Evolutionary conservation across 2,888 invertebrate genomes (phyloP).

Genomic region (Julus scanicus): DNA sequence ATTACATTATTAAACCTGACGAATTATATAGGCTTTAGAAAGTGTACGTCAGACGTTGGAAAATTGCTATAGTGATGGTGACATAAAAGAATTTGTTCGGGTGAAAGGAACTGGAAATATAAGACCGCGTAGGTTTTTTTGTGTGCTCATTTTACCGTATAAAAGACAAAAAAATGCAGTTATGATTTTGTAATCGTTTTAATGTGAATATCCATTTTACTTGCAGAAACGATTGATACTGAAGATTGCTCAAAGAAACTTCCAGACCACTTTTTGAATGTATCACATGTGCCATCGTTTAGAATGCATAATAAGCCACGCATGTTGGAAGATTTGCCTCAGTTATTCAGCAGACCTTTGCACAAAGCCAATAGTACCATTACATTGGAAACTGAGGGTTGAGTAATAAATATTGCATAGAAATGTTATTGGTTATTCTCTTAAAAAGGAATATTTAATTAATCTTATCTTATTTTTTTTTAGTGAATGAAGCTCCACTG

Average conservation of each 20-base stretch:
- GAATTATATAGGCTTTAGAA: slow-evolving; percentile 55
- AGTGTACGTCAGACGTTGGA: slow-evolving; percentile 56
- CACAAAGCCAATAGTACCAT: background rate
- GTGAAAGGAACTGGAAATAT: slow-evolving; percentile 56
- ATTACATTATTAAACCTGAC: background rate
- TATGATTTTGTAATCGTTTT: background rate
- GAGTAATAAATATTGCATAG: background rate
- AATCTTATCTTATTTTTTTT: background rate
- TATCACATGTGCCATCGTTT: background rate
- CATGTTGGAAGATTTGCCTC: slow-evolving; percentile 15
- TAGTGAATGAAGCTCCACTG: background rate
- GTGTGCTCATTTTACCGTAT: background rate
- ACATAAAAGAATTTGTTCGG: slow-evolving; percentile 57
- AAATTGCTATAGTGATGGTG: slow-evolving; percentile 54
- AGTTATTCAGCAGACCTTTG: slow-evolving; percentile 7
- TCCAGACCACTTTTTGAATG: background rate
- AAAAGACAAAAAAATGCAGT: too few relatives aligned
- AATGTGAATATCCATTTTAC: background rate
- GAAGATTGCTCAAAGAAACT: slow-evolving; percentile 30
- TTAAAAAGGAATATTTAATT: background rate
- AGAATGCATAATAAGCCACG: background rate
- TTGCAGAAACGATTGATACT: slow-evolving; percentile 32
- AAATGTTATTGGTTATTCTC: background rate
- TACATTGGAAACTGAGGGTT: background rate
- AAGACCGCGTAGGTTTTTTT: slow-evolving; percentile 53